A percentile compares a stretch with the other conserved stretches of the same genome.
Evolutionary conservation across 53 echinoderm and acorn worm species (phyloP).

Genomic region (Echinometra lucunter): DNA sequence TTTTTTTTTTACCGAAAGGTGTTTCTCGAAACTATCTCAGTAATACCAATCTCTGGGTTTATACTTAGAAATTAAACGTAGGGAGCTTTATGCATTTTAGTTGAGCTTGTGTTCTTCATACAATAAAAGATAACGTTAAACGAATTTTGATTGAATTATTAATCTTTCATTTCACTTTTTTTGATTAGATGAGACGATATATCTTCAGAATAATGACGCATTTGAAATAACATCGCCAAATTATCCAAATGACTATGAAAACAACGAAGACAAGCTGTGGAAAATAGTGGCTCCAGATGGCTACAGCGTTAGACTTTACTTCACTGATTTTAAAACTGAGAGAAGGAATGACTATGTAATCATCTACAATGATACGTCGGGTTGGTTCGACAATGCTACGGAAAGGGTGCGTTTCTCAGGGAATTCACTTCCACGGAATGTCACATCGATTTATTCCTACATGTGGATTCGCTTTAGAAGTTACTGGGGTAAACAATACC

Average conservation of each 20-base stretch:
- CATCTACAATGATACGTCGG: background rate
- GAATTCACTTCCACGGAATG: background rate
- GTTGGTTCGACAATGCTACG: background rate
- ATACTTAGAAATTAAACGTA: too few species aligned
- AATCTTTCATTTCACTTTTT: background rate
- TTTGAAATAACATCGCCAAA: background rate
- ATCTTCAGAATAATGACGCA: background rate
- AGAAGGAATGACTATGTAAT: background rate
- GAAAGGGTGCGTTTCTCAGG: background rate
- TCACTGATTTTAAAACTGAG: background rate
- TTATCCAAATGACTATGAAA: background rate
- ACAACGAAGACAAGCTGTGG: background rate
- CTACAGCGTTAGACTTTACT: background rate
- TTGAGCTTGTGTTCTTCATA: too few species aligned
- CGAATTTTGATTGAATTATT: too few species aligned
- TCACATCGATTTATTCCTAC: background rate
- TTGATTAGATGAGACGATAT: background rate
- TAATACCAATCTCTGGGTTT: too few species aligned
- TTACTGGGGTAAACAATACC: background rate
- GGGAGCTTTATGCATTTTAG: too few species aligned
- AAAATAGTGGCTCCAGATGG: background rate
- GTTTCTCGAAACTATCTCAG: too few species aligned
- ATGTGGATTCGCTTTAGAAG: background rate
- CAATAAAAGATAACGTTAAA: too few species aligned
- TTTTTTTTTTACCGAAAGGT: too few species aligned